Conservation (phyloP, 2,113 vertebrate species). For the Haemorhous mexicanus region DNA sequence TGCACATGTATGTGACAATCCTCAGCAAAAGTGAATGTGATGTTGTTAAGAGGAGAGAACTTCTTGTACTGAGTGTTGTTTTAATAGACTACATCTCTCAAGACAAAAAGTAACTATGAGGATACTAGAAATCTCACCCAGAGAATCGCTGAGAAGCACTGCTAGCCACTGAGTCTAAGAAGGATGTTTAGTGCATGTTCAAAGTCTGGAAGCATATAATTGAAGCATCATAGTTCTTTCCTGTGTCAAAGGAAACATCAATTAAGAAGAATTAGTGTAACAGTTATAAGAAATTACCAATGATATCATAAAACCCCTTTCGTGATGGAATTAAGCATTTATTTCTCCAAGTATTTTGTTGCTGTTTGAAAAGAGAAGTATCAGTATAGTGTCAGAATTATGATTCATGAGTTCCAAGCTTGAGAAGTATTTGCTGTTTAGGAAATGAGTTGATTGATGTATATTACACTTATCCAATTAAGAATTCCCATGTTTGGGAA, state of each 20-base stretch:
- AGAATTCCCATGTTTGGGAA: not conserved
- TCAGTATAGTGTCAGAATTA: not conserved
- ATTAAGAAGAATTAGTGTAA: not conserved
- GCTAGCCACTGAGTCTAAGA: not conserved
- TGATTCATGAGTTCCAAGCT: not conserved
- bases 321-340: not conserved
- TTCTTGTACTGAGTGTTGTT: not conserved
- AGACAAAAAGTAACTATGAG: not conserved
- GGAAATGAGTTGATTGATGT: not conserved
- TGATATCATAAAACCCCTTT: not conserved
- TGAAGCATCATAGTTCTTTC: not conserved
- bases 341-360: not conserved
- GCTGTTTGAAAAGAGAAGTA: not conserved
- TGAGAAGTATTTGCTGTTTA: not conserved
- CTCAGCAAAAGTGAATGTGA: not conserved
- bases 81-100: not conserved
- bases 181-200: not conserved
- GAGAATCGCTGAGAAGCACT: not conserved
- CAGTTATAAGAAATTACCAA: not conserved
- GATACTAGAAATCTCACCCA: not conserved
- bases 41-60: accelerated
- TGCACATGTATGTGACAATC: not conserved
- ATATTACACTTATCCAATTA: not conserved
- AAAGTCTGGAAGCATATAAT: not conserved
- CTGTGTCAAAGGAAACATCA: not conserved